Base-by-base conservation (phyloP, 1,140 invertebrate species). In the Laupala kohalensis region DNA sequence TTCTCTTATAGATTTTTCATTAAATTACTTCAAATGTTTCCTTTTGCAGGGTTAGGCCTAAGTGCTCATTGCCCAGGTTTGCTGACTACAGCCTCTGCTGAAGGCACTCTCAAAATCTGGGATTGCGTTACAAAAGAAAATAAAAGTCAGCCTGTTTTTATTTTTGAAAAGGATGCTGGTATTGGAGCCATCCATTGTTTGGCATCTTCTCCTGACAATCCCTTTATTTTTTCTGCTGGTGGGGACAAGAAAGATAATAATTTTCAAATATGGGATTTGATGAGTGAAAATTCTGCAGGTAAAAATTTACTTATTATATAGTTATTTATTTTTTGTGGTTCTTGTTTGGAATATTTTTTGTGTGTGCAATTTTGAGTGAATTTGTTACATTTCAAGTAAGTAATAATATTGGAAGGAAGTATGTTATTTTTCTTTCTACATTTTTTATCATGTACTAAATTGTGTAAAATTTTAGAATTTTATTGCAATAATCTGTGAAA, bases 221-320 rank as follows among this genome's bases (percentile, higher is more conserved):
- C 93, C 12, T 90, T 91, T 79, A 83, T 90, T 13, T 85, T 95
- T 76, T 89, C 89, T 64, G 81, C 89, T 72, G 94, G 94, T 64
- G 94, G 94, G 1, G 92, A 94, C 77, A 91, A 92, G 75, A 91
- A 92, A 76, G 85, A 88, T 25, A 86, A 91, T 74, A 89, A 89
- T 81, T 88, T 94, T 71, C 88, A 88, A 75, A 84, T 96, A 4
- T 87, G 88, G 77, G 88, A 96, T 81, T 82, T 94, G 29, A 83
- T 83, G 26, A 84, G 30, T 30, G 25, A 86, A 75, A 87, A 86
- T 78, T 83, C 88, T 71, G 81, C 85, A 76, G 88, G 91, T 91
- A 80, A n/a, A n/a, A n/a, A n/a, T n/a, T n/a, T n/a, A n/a, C n/a
- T n/a, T n/a, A n/a, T n/a, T n/a, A n/a, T n/a, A n/a, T n/a, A n/a